Conservation (phyloP, 2,113 vertebrate genomes). For the Asarcornis scutulata region DNA sequence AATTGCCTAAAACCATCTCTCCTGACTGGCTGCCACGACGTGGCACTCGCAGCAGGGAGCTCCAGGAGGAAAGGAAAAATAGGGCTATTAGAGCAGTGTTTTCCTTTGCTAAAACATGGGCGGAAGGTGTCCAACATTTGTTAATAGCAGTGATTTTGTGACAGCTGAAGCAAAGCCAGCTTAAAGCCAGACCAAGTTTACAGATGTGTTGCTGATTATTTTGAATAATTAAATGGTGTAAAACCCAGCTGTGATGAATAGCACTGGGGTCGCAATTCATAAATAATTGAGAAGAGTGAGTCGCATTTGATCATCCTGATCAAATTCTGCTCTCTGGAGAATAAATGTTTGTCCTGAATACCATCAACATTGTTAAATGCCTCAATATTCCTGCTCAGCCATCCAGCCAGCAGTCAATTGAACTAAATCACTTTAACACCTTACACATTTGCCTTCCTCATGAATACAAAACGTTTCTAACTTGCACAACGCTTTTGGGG, state of each 20-base stretch:
- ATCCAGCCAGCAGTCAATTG: constrained; percentile 82
- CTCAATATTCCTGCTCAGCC: constrained; percentile 84
- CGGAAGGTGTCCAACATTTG: constrained; percentile 61
- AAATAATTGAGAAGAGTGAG: constrained; percentile 82
- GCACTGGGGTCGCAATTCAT: constrained; percentile 78
- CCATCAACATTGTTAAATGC: constrained; percentile 85
- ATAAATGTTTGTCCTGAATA: constrained; percentile 83
- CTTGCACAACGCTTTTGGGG: constrained; percentile 63
- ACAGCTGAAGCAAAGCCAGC: constrained; percentile 74
- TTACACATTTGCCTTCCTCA: constrained; percentile 78
- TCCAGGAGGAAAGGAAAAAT: not conserved
- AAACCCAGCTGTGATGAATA: constrained; percentile 86
- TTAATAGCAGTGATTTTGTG: constrained; percentile 70
- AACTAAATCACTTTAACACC: constrained; percentile 81
- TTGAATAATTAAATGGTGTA: constrained; percentile 86
- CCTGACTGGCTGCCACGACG: not conserved
- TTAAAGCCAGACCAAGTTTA: constrained; percentile 79
- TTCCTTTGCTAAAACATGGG: constrained; percentile 35
- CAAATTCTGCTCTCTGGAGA: constrained; percentile 83
- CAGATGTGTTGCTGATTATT: constrained; percentile 82
- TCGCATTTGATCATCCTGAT: constrained; percentile 87
- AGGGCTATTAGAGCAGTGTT: constrained; percentile 40
- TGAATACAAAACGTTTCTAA: constrained; percentile 78
- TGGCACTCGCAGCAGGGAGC: not conserved
- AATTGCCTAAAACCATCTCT: constrained; percentile 22